Conservation (phyloP, 35 echinoderm and acorn worm genomes). For the Holothuria glaberrima region DNA sequence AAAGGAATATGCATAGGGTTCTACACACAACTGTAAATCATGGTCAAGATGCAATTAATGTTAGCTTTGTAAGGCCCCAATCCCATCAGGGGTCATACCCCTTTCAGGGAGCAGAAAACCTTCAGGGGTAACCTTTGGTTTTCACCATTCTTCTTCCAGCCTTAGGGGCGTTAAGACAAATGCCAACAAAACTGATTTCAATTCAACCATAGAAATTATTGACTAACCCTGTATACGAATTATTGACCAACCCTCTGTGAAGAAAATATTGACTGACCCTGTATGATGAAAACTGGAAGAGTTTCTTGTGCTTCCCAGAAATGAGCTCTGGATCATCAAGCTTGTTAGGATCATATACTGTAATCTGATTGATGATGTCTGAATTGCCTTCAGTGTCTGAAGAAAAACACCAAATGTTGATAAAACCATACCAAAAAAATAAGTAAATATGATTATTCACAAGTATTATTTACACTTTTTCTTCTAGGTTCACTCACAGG, state of each 20-base stretch:
- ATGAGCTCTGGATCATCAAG: conserved; percentile 94
- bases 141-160: too few species aligned
- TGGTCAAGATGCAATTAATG: too few species aligned
- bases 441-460: neutral
- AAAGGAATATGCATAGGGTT: neutral
- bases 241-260: neutral
- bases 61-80: too few species aligned
- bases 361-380: conserved; percentile 32
- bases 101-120: too few species aligned
- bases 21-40: neutral
- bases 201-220: too few species aligned
- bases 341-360: conserved; percentile 82
- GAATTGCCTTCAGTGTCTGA: conserved; percentile 56
- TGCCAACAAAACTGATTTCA: too few species aligned
- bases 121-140: too few species aligned
- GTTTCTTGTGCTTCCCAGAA: conserved; percentile 92
- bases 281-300: conserved; percentile 89
- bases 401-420: neutral
- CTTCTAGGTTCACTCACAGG: too few species aligned
- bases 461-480: too few species aligned
- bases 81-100: too few species aligned
- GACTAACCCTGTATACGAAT: too few species aligned
- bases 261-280: conserved; percentile 62
- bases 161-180: too few species aligned
- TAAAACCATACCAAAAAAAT: neutral